Conservation (phyloP, 2,113 vertebrate genomes). For the Tylochromis polylepis region DNA sequence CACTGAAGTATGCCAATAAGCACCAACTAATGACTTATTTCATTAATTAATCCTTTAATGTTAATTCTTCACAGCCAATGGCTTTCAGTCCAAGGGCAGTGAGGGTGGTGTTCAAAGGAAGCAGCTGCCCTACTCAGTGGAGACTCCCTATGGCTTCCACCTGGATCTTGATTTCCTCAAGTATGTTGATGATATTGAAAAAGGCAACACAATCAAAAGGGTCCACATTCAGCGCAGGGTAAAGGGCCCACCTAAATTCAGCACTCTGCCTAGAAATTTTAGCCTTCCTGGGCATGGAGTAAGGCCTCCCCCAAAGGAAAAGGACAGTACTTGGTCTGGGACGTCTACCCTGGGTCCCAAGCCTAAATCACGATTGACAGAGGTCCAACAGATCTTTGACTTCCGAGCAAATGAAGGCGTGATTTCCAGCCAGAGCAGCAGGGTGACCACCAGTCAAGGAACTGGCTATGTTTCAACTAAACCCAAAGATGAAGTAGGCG, state of each 20-base stretch:
- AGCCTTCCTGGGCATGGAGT: conserved; percentile 84
- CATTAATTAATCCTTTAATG: neutral
- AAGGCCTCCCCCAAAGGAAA: conserved; percentile 70
- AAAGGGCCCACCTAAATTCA: conserved; percentile 91
- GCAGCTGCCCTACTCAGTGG: conserved; percentile 90
- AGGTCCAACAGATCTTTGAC: conserved; percentile 74
- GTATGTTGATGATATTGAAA: conserved; percentile 98
- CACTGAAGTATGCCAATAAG: neutral
- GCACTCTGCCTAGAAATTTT: conserved; percentile 93
- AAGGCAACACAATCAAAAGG: conserved; percentile 93
- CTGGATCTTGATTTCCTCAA: conserved; percentile 97
- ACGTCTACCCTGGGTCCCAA: conserved; percentile 74
- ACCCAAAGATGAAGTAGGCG: conserved; percentile 60
- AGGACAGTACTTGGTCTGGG: conserved; percentile 72
- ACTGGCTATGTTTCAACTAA: conserved; percentile 62
- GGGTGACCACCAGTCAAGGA: conserved; percentile 6
- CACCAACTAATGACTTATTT: neutral
- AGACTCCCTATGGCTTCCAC: conserved; percentile 96
- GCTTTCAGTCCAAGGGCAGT: conserved; percentile 69
- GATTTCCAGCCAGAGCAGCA: conserved; percentile 12
- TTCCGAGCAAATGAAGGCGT: conserved; percentile 49
- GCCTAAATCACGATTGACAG: conserved; percentile 76
- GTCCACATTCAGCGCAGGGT: conserved; percentile 88
- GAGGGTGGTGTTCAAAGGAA: conserved; percentile 79
- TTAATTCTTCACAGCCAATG: conserved; percentile 74